phyloP scores from a whole-genome alignment of 2,888 invertebrate species.

The Drosophila paramelanica region DNA sequence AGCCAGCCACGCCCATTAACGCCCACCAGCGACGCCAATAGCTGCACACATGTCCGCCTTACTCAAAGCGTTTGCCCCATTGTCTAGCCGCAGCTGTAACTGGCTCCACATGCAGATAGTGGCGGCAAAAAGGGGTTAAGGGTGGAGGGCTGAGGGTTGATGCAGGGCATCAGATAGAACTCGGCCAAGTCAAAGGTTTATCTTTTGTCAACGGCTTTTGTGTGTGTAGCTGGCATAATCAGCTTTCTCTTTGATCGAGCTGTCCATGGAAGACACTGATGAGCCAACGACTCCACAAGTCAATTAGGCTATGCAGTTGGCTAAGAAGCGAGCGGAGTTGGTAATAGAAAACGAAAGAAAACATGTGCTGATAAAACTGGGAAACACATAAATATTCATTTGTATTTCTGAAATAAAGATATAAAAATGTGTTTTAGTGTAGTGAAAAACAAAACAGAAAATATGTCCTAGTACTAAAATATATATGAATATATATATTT shows the following conservation, averaged over 20 bases:
- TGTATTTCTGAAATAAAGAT: no score
- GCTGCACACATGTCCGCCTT: constrained; percentile 28
- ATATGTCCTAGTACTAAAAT: no score
- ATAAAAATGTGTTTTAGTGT: no score
- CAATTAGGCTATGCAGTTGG: constrained; percentile 39
- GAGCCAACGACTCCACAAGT: constrained; percentile 28
- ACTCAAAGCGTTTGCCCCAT: constrained; percentile 31
- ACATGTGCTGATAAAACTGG: background rate
- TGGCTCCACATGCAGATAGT: constrained; percentile 3
- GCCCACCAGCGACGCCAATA: constrained; percentile 41
- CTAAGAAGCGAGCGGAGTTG: background rate
- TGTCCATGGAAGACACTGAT: constrained; percentile 38
- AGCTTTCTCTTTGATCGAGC: constrained; percentile 69
- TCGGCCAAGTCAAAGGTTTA: constrained; percentile 74
- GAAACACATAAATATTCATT: background rate
- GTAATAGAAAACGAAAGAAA: background rate
- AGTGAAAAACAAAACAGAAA: no score
- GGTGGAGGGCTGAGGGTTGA: background rate
- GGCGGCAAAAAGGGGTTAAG: background rate
- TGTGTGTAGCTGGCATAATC: constrained; percentile 63
- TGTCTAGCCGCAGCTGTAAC: constrained; percentile 40
- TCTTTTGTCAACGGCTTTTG: constrained; percentile 79
- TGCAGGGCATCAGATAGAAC: constrained; percentile 30
- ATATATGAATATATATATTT: no score
- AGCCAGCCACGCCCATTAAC: constrained; percentile 69